Percentiles rank a stretch among this genome's conserved stretches.
These are phyloP conservation scores for Eupithecia vulgata DNA, from an alignment of 2,888 invertebrate genomes.

Conservation along the genomic window DNA sequence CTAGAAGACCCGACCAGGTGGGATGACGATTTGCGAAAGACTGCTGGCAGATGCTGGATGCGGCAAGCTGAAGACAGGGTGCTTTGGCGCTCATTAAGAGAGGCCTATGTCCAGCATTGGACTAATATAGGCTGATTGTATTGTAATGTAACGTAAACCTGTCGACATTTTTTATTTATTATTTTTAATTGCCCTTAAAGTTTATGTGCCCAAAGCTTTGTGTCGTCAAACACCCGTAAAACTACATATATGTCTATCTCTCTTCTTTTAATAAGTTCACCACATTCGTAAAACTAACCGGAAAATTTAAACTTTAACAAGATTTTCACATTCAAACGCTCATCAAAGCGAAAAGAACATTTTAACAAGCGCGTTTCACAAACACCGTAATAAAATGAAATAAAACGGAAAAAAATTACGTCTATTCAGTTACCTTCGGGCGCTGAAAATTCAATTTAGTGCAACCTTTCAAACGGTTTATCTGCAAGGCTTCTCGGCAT, in stretches of 20 bases:
- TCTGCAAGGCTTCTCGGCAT: conserved; percentile 46
- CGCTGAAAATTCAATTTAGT: conserved; percentile 54
- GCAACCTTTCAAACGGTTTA: conserved; percentile 52
- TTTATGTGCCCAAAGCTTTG: not conserved
- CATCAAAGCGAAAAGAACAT: conserved; percentile 10
- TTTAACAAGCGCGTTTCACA: conserved; percentile 26
- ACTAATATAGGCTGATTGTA: too few species aligned
- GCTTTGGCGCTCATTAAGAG: too few species aligned
- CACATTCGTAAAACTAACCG: not conserved
- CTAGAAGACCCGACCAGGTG: too few species aligned
- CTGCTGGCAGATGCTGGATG: too few species aligned
- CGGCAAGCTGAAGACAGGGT: too few species aligned
- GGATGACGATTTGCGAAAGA: too few species aligned
- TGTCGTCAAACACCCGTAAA: not conserved
- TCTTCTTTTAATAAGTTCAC: not conserved
- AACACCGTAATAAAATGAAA: conserved; percentile 32
- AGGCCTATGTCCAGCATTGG: too few species aligned
- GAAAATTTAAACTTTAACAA: not conserved
- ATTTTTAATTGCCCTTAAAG: too few species aligned
- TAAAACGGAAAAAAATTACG: conserved; percentile 38
- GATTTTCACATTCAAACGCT: conserved; percentile 1
- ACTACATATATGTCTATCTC: too few species aligned
- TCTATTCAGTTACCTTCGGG: conserved; percentile 28
- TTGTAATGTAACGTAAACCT: not conserved
- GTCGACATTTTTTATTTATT: too few species aligned